Evolutionary conservation across 2,888 invertebrate genomes (phyloP), one percentile per base, ranked within the genome.

Genomic region (Nebria salina): DNA sequence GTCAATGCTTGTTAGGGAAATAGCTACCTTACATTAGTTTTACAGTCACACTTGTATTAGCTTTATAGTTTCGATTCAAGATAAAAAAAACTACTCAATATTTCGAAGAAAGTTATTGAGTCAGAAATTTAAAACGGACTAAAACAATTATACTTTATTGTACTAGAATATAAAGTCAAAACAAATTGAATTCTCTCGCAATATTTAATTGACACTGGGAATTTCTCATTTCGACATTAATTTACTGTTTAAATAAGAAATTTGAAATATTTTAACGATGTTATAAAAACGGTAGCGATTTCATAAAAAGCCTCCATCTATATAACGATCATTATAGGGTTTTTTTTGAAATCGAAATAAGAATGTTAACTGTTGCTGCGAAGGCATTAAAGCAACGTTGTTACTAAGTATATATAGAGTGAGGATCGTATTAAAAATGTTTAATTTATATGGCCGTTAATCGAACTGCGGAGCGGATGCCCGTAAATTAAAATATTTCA

Each of bases 361-460:
- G 66, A 66, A 66, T 66, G 66, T 66, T 25, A 66, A 25, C 8
- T 13, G 66, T 15, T 66, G 25, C 13, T 34, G 6, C 70, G 11
- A 7, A 66, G 11, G 54, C 13, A 54, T 54, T 54, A 54, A 54
- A 54, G 8, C 54, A 13, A 54, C 11, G 11, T 54, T 54, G 54
- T 54, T 54, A 54, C 2, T 11, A 34, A 34, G 34, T 34, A 34
- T 34, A 54, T 54, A 54, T 54, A 54, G 7, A 13, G 54, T 13
- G 34, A 15, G 65, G 65, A 9, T 4, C 66, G 66, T 66, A 66
- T 66, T 75, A 74, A 79, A 79, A 79, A 25, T 9, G 64, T 80
- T 54, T 80, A 80, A 80, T 80, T 80, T 80, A 80, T 80, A 75
- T 75, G 70, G 41, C 70, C 80, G 80, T 80, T 80, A 80, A 80